A percentile compares a stretch with the other conserved stretches of the same genome.
These are phyloP conservation scores for Pheosia gnoma DNA, from an alignment of 2,888 invertebrate species.

Conservation along the genomic window DNA sequence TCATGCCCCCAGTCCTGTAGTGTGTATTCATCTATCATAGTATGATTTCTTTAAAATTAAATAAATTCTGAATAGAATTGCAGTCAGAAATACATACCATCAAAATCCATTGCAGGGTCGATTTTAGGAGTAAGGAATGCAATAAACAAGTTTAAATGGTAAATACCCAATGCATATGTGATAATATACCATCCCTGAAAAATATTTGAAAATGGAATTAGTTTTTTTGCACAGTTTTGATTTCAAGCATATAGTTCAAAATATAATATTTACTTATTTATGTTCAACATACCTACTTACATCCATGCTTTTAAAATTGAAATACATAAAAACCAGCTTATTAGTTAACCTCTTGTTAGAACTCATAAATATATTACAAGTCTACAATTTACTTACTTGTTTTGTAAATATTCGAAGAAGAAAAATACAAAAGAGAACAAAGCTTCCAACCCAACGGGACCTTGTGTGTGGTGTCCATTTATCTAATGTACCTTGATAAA, in stretches of 20 bases:
- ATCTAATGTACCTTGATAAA: constrained; percentile 94
- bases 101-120: constrained; percentile 98
- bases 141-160: constrained; percentile 99
- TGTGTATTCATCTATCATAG: too few relatives aligned
- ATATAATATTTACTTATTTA: too few relatives aligned
- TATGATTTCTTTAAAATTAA: too few relatives aligned
- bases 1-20: too few relatives aligned
- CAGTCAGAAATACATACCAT: constrained; percentile 84
- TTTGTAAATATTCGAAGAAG: constrained; percentile 91
- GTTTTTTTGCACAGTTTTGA: constrained; percentile 3
- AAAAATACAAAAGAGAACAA: constrained; percentile 88
- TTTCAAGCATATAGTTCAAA: too few relatives aligned
- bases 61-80: too few relatives aligned
- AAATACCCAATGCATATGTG: constrained; percentile 99
- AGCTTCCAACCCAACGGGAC: constrained; percentile 91
- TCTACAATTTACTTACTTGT: constrained; percentile 85
- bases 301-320: too few relatives aligned
- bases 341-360: too few relatives aligned
- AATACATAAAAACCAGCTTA: too few relatives aligned
- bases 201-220: constrained; percentile 10
- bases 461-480: constrained; percentile 92
- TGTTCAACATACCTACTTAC: too few relatives aligned
- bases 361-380: neutral
- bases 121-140: constrained; percentile 99
- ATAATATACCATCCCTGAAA: constrained; percentile 99